Percentiles rank a stretch among this genome's conserved stretches.
Evolutionary conservation across 2,113 vertebrate species (phyloP).

Genomic region (Stigmatopora argus): DNA sequence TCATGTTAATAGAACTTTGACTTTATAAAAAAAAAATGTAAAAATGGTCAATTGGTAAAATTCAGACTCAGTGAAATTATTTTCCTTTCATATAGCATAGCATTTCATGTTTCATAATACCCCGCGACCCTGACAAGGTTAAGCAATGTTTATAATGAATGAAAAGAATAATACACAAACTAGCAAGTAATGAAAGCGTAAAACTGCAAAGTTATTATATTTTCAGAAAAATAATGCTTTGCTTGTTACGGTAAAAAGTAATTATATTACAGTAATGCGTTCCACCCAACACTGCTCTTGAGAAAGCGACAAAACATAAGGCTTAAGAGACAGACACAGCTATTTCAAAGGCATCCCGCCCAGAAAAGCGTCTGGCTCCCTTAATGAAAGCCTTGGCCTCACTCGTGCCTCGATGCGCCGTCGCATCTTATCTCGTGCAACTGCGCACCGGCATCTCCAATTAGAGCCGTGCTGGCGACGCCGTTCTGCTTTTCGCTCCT

Average conservation of each 20-base stretch:
- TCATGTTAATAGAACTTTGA: constrained; percentile 47
- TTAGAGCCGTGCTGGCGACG: constrained; percentile 18
- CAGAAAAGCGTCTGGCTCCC: constrained; percentile 76
- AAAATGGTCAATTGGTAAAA: constrained; percentile 35
- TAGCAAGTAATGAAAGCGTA: too few species aligned
- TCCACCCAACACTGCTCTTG: constrained; percentile 10
- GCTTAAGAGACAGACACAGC: constrained; percentile 41
- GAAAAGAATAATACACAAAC: too few species aligned
- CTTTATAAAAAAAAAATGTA: constrained; percentile 52
- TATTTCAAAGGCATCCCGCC: constrained; percentile 67
- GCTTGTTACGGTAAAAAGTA: too few species aligned
- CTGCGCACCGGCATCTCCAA: constrained; percentile 13
- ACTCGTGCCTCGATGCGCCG: constrained; percentile 64
- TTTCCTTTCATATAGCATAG: too few species aligned
- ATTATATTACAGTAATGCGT: too few species aligned
- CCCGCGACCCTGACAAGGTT: too few species aligned
- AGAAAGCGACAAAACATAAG: constrained; percentile 56
- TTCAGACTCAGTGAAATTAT: too few species aligned
- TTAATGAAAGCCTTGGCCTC: constrained; percentile 74
- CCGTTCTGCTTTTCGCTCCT: constrained; percentile 11
- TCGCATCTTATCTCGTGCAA: constrained; percentile 43
- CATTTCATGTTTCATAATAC: too few species aligned
- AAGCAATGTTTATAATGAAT: too few species aligned
- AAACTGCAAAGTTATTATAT: too few species aligned
- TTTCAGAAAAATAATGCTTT: too few species aligned